Evolutionary conservation across 1,140 invertebrate genomes (phyloP).

Genomic region (Solenopsis invicta): DNA sequence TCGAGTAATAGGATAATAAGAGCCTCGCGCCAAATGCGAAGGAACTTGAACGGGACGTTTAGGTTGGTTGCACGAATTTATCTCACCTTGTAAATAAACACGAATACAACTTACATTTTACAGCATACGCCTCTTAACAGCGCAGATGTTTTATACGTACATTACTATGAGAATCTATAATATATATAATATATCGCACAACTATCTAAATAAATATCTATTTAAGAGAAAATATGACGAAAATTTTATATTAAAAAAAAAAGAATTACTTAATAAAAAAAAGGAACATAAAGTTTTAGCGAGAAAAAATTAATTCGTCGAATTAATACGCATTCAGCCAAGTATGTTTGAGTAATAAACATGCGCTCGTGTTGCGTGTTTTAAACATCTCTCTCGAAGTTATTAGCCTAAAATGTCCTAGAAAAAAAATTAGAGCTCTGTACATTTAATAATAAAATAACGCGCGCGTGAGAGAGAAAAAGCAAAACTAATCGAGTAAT

Average conservation of each 20-base stretch:
- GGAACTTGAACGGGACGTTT: conserved; percentile 30
- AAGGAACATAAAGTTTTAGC: background rate
- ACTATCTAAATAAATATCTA: background rate
- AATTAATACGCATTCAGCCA: conserved; percentile 1
- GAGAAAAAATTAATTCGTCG: background rate
- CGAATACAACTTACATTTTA: conserved; percentile 28
- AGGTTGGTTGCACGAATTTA: conserved; percentile 58
- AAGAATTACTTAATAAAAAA: background rate
- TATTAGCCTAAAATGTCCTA: background rate
- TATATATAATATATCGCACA: background rate
- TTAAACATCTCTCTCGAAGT: background rate
- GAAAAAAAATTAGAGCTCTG: conserved; percentile 4
- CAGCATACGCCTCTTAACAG: conserved; percentile 13
- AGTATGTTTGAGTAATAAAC: background rate
- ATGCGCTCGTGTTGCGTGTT: background rate
- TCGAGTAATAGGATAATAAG: conserved; percentile 65
- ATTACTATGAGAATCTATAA: conserved; percentile 23
- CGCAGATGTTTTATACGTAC: conserved; percentile 30
- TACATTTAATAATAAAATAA: conserved; percentile 40
- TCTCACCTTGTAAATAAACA: conserved; percentile 69
- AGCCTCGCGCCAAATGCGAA: conserved; percentile 9
- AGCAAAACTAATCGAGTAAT: background rate
- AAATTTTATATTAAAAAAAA: background rate
- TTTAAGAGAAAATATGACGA: background rate
- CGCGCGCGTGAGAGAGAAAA: background rate